Evolutionary conservation across 2,888 invertebrate genomes (phyloP).

Genomic region (Scrobipalpa costella): DNA sequence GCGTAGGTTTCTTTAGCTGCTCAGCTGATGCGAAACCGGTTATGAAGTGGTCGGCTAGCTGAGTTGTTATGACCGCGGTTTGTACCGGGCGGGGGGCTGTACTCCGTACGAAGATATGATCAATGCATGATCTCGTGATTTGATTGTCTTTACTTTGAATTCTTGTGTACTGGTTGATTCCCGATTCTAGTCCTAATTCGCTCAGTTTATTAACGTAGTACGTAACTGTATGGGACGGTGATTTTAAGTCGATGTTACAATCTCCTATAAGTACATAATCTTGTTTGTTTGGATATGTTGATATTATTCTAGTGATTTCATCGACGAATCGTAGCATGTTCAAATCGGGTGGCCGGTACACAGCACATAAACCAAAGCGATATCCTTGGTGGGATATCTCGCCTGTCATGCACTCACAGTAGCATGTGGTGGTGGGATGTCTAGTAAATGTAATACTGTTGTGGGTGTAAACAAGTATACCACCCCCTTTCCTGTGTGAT

Average conservation of each 20-base stretch:
- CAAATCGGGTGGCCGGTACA: conserved; percentile 29
- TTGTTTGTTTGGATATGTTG: background rate
- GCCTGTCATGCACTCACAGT: conserved; percentile 26
- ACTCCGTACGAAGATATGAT: conserved; percentile 28
- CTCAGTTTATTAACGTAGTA: conserved; percentile 23
- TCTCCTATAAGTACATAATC: conserved; percentile 27
- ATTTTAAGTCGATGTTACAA: conserved; percentile 28
- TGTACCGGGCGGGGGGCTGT: background rate
- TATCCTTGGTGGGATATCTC: background rate
- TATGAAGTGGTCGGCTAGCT: conserved; percentile 29
- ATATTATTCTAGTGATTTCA: conserved; percentile 17
- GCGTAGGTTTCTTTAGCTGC: background rate
- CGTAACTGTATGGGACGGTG: no score
- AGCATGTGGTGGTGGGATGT: background rate
- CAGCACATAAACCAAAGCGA: conserved; percentile 4
- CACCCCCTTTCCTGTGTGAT: conserved; percentile 27
- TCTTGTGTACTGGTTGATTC: conserved; percentile 28
- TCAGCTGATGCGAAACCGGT: conserved; percentile 23
- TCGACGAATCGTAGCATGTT: conserved; percentile 23
- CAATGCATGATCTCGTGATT: conserved; percentile 29
- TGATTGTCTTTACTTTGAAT: conserved; percentile 25
- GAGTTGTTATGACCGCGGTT: conserved; percentile 25
- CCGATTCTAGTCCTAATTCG: conserved; percentile 23
- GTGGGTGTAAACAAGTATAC: conserved; percentile 28
- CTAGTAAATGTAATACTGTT: conserved; percentile 20